A percentile compares a stretch with the other conserved stretches of the same genome.
phyloP scores from a whole-genome alignment of 53 echinoderm and acorn worm genomes.

The Zoroaster sp. region DNA sequence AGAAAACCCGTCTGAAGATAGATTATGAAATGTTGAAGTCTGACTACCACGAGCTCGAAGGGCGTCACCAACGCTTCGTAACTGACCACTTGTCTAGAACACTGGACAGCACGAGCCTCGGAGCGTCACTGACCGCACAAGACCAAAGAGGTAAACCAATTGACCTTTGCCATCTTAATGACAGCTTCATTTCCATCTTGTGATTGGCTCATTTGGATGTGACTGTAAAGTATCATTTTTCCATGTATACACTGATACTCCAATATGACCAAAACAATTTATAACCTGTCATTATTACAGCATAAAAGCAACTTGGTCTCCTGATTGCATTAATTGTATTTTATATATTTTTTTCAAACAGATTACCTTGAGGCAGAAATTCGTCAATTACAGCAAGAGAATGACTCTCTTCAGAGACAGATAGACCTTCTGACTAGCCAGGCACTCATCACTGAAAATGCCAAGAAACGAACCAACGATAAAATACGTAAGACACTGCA shows the following conservation, averaged over 20 bases:
- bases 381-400: slow-evolving; percentile 76
- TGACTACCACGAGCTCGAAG: slow-evolving; percentile 87
- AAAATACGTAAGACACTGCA: slow-evolving; percentile 80
- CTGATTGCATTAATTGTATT: too few relatives aligned
- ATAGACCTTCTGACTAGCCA: slow-evolving; percentile 85
- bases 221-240: too few relatives aligned
- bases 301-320: too few relatives aligned
- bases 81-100: slow-evolving; percentile 78
- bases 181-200: too few relatives aligned
- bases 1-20: slow-evolving; percentile 72
- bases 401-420: slow-evolving; percentile 83
- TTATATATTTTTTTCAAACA: not conserved
- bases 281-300: too few relatives aligned
- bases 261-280: too few relatives aligned
- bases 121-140: slow-evolving; percentile 31
- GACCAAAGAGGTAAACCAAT: slow-evolving; percentile 65
- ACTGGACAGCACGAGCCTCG: slow-evolving; percentile 62
- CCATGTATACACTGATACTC: too few relatives aligned
- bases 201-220: too few relatives aligned
- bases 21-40: slow-evolving; percentile 74
- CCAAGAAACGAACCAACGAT: slow-evolving; percentile 87
- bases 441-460: slow-evolving; percentile 77
- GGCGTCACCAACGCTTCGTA: slow-evolving; percentile 73
- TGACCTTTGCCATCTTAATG: too few relatives aligned
- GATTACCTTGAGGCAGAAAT: slow-evolving; percentile 74